Evolutionary conservation across 2,797 vertebrate species (phyloP), one percentile per base, ranked within the genome.

Genomic region (Sebastes matsubarae): DNA sequence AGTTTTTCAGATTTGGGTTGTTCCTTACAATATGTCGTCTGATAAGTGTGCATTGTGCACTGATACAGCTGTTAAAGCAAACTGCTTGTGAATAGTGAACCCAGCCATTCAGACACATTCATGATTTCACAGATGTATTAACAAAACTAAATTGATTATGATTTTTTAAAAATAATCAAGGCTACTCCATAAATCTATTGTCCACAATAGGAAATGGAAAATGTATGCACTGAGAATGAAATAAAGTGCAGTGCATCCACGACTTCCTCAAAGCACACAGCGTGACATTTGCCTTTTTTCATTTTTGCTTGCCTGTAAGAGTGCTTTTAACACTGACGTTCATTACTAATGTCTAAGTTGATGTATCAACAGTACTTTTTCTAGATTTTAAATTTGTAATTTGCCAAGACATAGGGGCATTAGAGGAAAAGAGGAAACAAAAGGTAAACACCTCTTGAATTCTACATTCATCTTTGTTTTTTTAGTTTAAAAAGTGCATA

Each of bases 271-370:
- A 97, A 98, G 97, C 97, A 96, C 79, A 58, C 60, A 95, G 94
- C 88, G 95, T 96, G 95, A 96, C 95, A 94, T 97, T 97, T 97
- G 95, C 95, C 95, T 95, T 97, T 96, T 84, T 65, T 20, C 24
- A 66, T 66, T 66, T 96, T 96, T 96, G 96, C 97, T 97, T 98
- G 96, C 96, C 96, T 97, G 95, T 97, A 95, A 96, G 96, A 97
- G 90, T 97, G 96, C 97, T 96, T 96, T 97, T 97, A 97, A 97
- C 97, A 96, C 96, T 97, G 97, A 97, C 96, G 95, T 97, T 96
- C 95, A 94, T 97, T 97, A 98, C 97, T 98, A 99, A 99, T 98
- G 96, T 97, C 97, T 97, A 96, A 97, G 97, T 96, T 97, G 96
- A 97, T 98, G 96, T 98, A 96, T 97, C 96, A 97, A 97, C 96